These are phyloP conservation scores for Euclidia mi DNA, from an alignment of 2,888 invertebrate genomes.

Conservation along the genomic window DNA sequence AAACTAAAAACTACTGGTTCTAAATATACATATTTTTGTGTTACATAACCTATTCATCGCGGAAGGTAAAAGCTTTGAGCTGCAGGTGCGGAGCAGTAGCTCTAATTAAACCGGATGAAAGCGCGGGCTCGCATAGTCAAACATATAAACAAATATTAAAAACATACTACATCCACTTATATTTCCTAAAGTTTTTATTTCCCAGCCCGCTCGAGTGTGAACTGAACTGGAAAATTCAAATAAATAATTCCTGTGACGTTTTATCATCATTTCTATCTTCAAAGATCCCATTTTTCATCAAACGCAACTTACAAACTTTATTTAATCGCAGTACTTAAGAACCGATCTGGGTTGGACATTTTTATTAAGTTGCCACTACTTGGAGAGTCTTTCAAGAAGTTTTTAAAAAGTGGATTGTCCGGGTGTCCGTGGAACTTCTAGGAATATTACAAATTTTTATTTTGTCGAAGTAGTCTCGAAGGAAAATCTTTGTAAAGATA, in stretches of 20 bases:
- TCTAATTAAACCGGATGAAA: too few species aligned
- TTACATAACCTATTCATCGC: too few species aligned
- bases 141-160: too few species aligned
- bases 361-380: slow-evolving; percentile 35
- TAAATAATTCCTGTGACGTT: neutral
- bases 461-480: slow-evolving; percentile 4
- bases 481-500: slow-evolving; percentile 7
- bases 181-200: too few species aligned
- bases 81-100: too few species aligned
- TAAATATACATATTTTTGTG: too few species aligned
- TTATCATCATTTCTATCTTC: neutral
- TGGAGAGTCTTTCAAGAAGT: slow-evolving; percentile 23
- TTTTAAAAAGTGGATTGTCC: slow-evolving; percentile 31
- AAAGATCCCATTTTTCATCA: neutral
- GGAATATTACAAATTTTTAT: slow-evolving; percentile 21
- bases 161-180: too few species aligned
- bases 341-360: slow-evolving; percentile 25
- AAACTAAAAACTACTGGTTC: too few species aligned
- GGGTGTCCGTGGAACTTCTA: slow-evolving; percentile 20
- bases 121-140: too few species aligned
- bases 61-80: too few species aligned
- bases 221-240: too few species aligned
- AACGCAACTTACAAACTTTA: slow-evolving; percentile 11
- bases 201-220: too few species aligned
- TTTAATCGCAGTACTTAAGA: slow-evolving; percentile 24